Percentiles rank a stretch among this genome's conserved stretches.
These are phyloP conservation scores for Brachionus rotundiformis DNA, from an alignment of 1,140 invertebrate species.

Conservation along the genomic window DNA sequence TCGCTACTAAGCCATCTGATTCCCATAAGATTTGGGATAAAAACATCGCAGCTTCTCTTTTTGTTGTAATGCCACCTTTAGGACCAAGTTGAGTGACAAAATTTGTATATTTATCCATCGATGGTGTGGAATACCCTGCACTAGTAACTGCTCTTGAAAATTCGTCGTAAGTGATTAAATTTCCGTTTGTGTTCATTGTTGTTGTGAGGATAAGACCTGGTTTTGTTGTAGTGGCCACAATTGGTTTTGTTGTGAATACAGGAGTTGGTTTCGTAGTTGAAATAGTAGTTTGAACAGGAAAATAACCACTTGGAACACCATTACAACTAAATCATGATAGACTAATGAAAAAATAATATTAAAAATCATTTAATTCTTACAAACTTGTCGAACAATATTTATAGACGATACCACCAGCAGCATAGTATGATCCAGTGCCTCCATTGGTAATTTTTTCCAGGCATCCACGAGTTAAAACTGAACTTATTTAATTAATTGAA, in stretches of 20 bases:
- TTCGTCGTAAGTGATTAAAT: constrained; percentile 21
- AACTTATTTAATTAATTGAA: background rate
- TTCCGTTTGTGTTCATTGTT: background rate
- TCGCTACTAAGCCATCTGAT: constrained; percentile 49
- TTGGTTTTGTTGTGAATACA: background rate
- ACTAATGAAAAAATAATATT: background rate
- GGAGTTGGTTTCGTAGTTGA: background rate
- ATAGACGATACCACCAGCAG: background rate
- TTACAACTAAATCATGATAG: background rate
- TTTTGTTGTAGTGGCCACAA: background rate
- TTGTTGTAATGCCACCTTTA: constrained; percentile 46
- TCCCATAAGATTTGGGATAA: constrained; percentile 49
- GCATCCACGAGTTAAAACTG: background rate
- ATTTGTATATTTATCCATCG: constrained; percentile 33
- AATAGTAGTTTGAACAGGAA: background rate
- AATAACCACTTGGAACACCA: background rate
- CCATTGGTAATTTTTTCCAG: background rate
- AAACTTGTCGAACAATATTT: constrained; percentile 36
- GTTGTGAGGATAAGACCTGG: background rate
- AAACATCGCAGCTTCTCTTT: constrained; percentile 52
- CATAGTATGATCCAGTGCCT: background rate
- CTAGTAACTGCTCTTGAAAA: background rate
- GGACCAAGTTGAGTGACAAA: constrained; percentile 25
- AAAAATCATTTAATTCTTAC: constrained; percentile 1
- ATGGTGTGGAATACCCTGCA: constrained; percentile 27